These are phyloP conservation scores for Malacoraja senta DNA, from an alignment of 2,797 vertebrate species.

Conservation along the genomic window DNA sequence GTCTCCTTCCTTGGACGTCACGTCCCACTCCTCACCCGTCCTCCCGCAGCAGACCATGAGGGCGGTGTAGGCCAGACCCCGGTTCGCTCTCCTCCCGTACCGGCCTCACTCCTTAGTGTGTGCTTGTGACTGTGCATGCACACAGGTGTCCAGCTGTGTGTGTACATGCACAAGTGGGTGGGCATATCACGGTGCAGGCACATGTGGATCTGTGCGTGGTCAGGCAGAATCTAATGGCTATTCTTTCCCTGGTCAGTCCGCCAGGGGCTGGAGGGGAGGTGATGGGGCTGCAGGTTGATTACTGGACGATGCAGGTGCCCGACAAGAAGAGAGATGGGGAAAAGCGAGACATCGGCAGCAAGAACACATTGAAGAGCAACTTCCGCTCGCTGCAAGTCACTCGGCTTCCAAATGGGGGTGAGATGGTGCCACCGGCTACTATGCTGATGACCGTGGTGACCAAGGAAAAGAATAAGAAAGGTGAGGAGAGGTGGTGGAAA, in stretches of 20 bases:
- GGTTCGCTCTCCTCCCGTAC: too few relatives aligned
- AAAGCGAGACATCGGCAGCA: conserved; percentile 63
- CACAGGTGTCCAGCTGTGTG: not conserved
- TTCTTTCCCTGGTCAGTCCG: conserved; percentile 49
- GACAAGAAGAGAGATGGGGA: conserved; percentile 68
- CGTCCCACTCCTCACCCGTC: too few relatives aligned
- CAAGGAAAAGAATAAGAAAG: conserved; percentile 76
- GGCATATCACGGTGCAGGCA: too few relatives aligned
- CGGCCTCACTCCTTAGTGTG: too few relatives aligned
- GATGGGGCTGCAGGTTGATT: conserved; percentile 73
- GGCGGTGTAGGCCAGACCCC: too few relatives aligned
- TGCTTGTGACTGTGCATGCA: too few relatives aligned
- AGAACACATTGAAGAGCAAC: conserved; percentile 72
- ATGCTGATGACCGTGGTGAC: conserved; percentile 74
- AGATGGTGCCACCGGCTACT: conserved; percentile 60
- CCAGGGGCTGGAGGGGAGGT: conserved; percentile 62
- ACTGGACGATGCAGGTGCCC: conserved; percentile 65
- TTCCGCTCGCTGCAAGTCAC: conserved; percentile 72
- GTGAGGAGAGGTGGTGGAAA: conserved; percentile 44
- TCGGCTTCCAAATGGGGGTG: conserved; percentile 62
- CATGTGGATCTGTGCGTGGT: too few relatives aligned
- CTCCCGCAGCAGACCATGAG: too few relatives aligned
- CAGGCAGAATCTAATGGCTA: not conserved
- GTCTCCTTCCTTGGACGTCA: too few relatives aligned
- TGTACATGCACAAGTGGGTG: conserved; percentile 20